Evolutionary conservation across 2,113 vertebrate genomes (phyloP).

Genomic region (Charadrius vociferus): DNA sequence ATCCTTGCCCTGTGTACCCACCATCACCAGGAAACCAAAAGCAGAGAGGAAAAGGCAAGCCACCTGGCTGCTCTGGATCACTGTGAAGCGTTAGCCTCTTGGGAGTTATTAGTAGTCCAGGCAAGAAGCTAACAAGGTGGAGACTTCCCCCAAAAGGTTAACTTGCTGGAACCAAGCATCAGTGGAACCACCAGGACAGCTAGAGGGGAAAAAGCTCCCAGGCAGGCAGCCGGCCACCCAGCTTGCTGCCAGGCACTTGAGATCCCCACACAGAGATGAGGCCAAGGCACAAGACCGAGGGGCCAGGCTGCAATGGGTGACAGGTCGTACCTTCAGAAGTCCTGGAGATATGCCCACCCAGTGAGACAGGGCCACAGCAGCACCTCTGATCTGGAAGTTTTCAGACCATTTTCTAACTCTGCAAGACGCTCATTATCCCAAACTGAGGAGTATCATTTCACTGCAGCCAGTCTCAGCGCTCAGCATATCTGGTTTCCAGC

Average conservation of each 20-base stretch:
- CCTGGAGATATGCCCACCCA: neutral
- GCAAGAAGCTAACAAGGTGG: neutral
- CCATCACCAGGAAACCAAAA: neutral
- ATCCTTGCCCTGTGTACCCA: neutral
- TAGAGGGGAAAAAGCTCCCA: neutral
- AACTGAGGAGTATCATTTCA: neutral
- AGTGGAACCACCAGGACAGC: neutral
- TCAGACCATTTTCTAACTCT: neutral
- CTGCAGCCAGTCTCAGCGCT: neutral
- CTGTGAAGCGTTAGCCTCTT: neutral
- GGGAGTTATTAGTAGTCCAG: neutral
- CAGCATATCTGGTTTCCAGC: neutral
- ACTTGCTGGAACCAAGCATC: neutral
- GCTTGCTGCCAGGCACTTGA: neutral
- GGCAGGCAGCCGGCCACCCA: neutral
- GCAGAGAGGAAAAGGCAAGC: neutral
- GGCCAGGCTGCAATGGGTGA: neutral
- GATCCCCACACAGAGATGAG: neutral
- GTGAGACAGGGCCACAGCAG: neutral
- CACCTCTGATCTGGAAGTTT: neutral
- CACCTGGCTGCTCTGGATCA: neutral
- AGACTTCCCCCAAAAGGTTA: neutral
- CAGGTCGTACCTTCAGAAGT: neutral
- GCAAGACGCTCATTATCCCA: neutral
- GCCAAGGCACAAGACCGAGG: neutral